Percentiles rank a stretch among this genome's conserved stretches.
These are phyloP conservation scores for Athene noctua DNA, from an alignment of 2,113 vertebrate genomes.

Conservation along the genomic window DNA sequence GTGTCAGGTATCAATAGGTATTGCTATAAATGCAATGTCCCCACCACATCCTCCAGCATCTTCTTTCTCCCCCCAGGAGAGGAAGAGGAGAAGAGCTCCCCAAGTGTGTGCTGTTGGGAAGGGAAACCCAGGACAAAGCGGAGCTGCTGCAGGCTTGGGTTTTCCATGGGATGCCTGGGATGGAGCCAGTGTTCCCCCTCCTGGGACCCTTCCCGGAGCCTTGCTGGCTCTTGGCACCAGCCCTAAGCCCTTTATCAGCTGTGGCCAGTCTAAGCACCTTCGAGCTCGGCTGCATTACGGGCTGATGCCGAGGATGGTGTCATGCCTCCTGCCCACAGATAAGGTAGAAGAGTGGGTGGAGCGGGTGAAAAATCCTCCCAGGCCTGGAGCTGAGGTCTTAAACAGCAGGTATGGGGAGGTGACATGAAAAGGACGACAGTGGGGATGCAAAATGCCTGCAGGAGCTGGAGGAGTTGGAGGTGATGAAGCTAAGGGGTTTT, in stretches of 20 bases:
- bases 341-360: not conserved
- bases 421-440: fast-evolving
- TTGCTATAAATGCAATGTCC: not conserved
- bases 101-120: not conserved
- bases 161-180: not conserved
- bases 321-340: not conserved
- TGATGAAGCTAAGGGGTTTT: not conserved
- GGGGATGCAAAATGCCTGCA: not conserved
- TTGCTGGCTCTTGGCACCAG: not conserved
- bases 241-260: slow-evolving; percentile 1
- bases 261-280: not conserved
- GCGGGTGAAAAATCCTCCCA: fast-evolving
- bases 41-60: not conserved
- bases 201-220: not conserved
- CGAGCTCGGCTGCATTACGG: not conserved
- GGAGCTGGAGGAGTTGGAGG: not conserved
- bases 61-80: not conserved
- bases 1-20: not conserved
- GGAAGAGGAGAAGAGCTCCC: not conserved
- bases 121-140: not conserved
- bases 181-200: not conserved
- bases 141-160: not conserved
- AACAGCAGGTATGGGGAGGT: not conserved
- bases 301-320: not conserved
- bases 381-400: not conserved